These are phyloP conservation scores for Pterobdella sp. DNA, from an alignment of 2,888 invertebrate genomes.

Conservation along the genomic window DNA sequence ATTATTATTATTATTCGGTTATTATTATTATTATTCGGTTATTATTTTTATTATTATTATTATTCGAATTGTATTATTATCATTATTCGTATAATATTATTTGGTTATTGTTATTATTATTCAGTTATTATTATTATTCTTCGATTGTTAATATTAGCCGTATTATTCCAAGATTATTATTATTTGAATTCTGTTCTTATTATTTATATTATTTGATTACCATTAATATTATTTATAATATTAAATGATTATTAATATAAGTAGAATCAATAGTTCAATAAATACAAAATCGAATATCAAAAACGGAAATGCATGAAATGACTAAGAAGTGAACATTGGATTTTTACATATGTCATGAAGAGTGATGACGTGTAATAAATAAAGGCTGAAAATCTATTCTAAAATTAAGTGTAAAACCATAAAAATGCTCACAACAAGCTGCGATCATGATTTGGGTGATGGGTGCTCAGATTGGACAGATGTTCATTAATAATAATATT, in stretches of 20 bases:
- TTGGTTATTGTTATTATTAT: neutral
- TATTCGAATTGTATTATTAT: neutral
- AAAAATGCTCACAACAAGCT: neutral
- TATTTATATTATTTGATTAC: neutral
- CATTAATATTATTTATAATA: neutral
- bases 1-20: neutral
- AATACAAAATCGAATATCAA: no score
- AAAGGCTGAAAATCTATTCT: neutral
- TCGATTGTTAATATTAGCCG: neutral
- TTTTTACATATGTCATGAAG: no score
- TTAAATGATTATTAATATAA: neutral
- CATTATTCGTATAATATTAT: neutral
- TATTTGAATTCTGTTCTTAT: neutral
- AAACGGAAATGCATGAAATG: no score
- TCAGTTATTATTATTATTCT: neutral
- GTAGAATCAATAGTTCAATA: no score
- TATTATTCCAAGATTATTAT: neutral
- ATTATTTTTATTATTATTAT: constrained; percentile 2
- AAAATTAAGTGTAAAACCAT: neutral
- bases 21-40: neutral
- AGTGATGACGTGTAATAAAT: no score
- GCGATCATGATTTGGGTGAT: no score
- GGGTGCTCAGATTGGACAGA: no score
- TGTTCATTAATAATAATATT: no score
- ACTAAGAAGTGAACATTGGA: no score